Evolutionary conservation across 2,888 invertebrate genomes (phyloP).

Genomic region (Mylabris sibirica): DNA sequence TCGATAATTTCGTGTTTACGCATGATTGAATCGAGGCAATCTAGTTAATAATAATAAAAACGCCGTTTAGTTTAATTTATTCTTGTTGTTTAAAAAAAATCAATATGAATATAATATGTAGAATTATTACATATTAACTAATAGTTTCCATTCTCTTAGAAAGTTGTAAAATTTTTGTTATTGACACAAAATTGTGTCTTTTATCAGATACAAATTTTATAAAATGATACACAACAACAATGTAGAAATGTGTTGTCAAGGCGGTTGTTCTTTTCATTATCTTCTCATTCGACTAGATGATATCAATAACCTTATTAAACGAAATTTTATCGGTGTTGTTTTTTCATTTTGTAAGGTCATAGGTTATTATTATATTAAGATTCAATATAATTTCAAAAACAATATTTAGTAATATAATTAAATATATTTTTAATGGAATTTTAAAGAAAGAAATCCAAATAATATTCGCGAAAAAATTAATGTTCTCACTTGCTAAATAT

Average conservation of each 20-base stretch:
- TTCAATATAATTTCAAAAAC: not conserved
- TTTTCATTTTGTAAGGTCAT: not conserved
- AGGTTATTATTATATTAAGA: slow-evolving; percentile 8
- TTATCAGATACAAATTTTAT: not conserved
- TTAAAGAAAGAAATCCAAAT: not conserved
- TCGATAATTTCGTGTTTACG: slow-evolving; percentile 26
- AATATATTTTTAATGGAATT: not conserved
- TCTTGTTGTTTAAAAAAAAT: slow-evolving; percentile 29
- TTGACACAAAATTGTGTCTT: not conserved
- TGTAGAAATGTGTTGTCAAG: not conserved
- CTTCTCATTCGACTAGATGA: not conserved
- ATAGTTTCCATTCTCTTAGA: slow-evolving; percentile 6
- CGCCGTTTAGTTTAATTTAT: slow-evolving; percentile 30
- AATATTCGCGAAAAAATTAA: not conserved
- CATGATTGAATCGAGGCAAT: slow-evolving; percentile 39
- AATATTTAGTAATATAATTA: not conserved
- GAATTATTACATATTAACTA: not conserved
- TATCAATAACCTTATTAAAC: slow-evolving; percentile 20
- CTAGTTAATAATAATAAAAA: slow-evolving; percentile 30
- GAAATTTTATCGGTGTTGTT: slow-evolving; percentile 17
- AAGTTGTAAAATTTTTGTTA: not conserved
- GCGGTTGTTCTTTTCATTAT: not conserved
- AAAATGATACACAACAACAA: not conserved
- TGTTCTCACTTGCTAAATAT: not conserved
- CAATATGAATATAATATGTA: slow-evolving; percentile 6